Evolutionary conservation across 2,888 invertebrate genomes (phyloP).

Genomic region (Embidobia sp.): DNA sequence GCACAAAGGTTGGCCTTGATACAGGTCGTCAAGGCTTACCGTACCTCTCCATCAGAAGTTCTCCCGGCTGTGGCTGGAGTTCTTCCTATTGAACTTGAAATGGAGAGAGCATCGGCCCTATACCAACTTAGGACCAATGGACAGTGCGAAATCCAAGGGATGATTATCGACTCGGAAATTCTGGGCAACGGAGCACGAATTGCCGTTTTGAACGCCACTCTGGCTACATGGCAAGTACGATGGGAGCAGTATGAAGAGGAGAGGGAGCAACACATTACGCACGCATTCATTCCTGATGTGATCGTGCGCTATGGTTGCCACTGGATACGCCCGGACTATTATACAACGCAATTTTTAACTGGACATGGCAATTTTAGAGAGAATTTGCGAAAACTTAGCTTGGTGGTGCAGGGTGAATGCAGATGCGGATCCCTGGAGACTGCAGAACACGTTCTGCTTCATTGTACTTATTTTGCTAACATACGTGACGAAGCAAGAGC

Average conservation of each 20-base stretch:
- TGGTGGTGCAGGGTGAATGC: slow-evolving; percentile 1
- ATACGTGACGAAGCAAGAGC: not conserved
- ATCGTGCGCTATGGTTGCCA: not conserved
- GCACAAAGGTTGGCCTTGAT: slow-evolving; percentile 25
- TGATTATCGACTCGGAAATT: no score
- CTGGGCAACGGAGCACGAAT: no score
- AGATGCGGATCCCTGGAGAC: slow-evolving; percentile 20
- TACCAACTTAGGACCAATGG: not conserved
- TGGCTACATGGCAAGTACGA: slow-evolving; percentile 23
- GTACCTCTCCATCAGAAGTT: not conserved
- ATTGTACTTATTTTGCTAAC: not conserved
- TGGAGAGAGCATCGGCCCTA: not conserved
- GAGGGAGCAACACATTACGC: no score
- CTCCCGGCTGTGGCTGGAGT: not conserved
- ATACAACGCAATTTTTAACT: slow-evolving; percentile 31
- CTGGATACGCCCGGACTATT: slow-evolving; percentile 2
- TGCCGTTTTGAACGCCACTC: no score
- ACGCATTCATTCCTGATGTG: slow-evolving; percentile 21
- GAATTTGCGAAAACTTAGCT: not conserved
- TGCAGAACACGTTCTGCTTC: slow-evolving; percentile 4
- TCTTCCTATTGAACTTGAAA: not conserved
- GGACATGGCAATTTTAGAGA: slow-evolving; percentile 49
- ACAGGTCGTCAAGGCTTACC: not conserved
- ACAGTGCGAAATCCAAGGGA: no score
- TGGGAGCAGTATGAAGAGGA: slow-evolving; percentile 20